phyloP scores from a whole-genome alignment of 2,888 invertebrate genomes.

The Netelia virgata region DNA sequence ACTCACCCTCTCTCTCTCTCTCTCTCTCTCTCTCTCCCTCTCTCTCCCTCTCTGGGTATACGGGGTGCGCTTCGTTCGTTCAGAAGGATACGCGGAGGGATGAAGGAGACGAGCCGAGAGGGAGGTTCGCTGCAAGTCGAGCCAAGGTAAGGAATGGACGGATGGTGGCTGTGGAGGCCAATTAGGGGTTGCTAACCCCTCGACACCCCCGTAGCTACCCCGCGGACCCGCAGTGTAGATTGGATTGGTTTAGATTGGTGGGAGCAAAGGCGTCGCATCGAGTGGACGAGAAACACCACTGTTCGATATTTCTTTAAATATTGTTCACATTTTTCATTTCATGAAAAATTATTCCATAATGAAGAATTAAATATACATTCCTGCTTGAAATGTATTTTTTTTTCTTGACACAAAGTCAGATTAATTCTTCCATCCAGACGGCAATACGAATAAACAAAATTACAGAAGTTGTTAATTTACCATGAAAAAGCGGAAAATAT shows the following conservation, averaged over 20 bases:
- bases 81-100: neutral
- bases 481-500: no score
- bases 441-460: neutral
- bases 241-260: constrained; percentile 81
- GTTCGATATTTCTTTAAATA: neutral
- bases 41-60: neutral
- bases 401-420: no score
- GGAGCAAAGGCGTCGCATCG: constrained; percentile 73
- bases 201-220: constrained; percentile 75
- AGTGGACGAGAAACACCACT: constrained; percentile 55
- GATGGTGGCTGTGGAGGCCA: constrained; percentile 79
- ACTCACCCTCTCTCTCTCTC: constrained; percentile 11
- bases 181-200: constrained; percentile 79
- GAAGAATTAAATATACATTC: no score
- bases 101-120: constrained; percentile 12
- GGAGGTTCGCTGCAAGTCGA: constrained; percentile 47
- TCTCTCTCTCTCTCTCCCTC: neutral
- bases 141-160: constrained; percentile 73
- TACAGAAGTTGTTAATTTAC: no score
- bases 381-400: no score
- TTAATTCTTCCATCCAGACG: neutral
- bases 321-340: neutral
- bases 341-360: neutral
- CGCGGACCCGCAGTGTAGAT: constrained; percentile 79
- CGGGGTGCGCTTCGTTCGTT: neutral